phyloP scores from a whole-genome alignment of 2,888 invertebrate species.

The Mesorhabditis spiculigera region DNA sequence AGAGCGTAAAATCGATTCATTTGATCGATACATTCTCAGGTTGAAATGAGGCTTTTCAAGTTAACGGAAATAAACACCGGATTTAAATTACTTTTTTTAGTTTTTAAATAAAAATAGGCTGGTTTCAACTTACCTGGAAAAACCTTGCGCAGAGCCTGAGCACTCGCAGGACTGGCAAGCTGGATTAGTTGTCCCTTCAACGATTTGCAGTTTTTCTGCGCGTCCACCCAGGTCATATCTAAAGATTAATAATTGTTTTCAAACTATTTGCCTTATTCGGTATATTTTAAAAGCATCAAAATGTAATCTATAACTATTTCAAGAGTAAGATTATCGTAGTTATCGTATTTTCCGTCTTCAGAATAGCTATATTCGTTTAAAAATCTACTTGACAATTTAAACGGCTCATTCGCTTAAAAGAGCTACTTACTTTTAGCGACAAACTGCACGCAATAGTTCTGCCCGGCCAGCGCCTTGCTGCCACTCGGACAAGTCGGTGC shows the following conservation, averaged over 20 bases:
- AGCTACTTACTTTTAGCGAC: background rate
- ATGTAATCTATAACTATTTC: background rate
- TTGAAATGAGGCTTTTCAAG: too few species aligned
- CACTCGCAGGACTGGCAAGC: background rate
- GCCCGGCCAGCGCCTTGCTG: background rate
- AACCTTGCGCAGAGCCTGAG: background rate
- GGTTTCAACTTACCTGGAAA: background rate
- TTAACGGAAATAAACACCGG: too few species aligned
- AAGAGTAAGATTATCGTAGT: background rate
- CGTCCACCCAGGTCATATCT: background rate
- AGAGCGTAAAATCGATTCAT: too few species aligned
- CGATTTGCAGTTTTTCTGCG: background rate
- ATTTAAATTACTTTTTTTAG: background rate
- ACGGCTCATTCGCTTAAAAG: too few species aligned
- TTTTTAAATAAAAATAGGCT: background rate
- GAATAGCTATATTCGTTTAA: background rate
- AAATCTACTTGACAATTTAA: background rate
- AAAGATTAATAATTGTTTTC: background rate
- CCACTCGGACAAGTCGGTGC: background rate
- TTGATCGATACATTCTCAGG: too few species aligned
- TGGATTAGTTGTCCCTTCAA: background rate
- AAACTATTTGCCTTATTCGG: background rate
- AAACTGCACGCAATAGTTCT: background rate
- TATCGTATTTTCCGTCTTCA: background rate
- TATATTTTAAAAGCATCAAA: too few species aligned